A percentile compares a stretch with the other conserved stretches of the same genome.
Conservation (phyloP, 2,797 vertebrate genomes). For the Macroramphosus scolopax region DNA sequence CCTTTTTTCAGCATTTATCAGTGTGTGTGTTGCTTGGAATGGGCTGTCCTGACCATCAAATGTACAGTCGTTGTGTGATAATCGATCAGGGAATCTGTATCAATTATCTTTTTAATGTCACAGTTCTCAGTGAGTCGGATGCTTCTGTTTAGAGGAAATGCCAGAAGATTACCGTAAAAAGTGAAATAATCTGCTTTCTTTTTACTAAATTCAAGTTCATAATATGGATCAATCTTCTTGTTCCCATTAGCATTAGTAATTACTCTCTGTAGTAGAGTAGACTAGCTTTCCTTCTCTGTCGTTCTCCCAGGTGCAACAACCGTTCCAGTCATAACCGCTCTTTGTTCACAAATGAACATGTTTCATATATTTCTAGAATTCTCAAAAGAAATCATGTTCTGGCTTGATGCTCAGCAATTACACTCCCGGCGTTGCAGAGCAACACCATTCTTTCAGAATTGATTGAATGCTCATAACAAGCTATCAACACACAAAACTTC, state of each 20-base stretch:
- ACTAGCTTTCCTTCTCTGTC: too few species aligned
- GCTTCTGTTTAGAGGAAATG: constrained; percentile 59
- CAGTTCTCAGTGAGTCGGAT: constrained; percentile 51
- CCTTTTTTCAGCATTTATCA: background rate
- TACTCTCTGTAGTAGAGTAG: too few species aligned
- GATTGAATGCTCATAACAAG: constrained; percentile 3
- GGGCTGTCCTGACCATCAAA: too few species aligned
- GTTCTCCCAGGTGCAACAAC: background rate
- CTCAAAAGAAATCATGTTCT: background rate
- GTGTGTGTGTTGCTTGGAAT: too few species aligned
- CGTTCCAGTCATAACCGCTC: background rate
- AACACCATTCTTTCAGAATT: background rate
- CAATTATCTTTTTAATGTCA: too few species aligned
- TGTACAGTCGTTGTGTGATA: too few species aligned
- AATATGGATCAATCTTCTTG: too few species aligned
- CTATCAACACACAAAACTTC: constrained; percentile 26
- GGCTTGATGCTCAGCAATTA: constrained; percentile 2
- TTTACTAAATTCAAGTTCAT: too few species aligned
- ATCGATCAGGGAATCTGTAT: constrained; percentile 14
- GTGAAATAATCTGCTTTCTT: too few species aligned
- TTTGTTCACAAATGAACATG: background rate
- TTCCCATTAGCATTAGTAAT: too few species aligned
- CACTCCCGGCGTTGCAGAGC: constrained; percentile 2
- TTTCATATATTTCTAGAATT: background rate
- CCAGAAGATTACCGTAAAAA: constrained; percentile 57